Evolutionary conservation across 2,888 invertebrate species (phyloP).

Genomic region (Galerucella calmariensis): DNA sequence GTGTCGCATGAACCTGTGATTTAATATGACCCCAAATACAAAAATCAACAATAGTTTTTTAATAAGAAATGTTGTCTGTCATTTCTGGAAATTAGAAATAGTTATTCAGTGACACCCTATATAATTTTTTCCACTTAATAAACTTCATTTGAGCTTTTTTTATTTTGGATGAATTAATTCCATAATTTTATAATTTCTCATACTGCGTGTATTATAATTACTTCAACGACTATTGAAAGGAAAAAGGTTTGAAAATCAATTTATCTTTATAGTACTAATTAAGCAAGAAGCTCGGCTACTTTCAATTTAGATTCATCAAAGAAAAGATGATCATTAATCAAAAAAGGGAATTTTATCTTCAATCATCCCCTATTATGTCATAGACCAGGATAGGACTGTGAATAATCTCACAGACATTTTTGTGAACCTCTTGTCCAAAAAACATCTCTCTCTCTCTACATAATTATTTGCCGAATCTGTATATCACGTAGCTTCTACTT

Average conservation of each 20-base stretch:
- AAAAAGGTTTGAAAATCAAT: conserved; percentile 20
- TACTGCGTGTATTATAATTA: conserved; percentile 6
- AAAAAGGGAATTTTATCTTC: conserved; percentile 25
- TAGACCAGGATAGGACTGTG: background rate
- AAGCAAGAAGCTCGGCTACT: conserved; percentile 27
- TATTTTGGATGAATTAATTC: background rate
- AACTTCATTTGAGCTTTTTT: no score
- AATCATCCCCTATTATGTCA: conserved; percentile 4
- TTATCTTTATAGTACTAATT: conserved; percentile 32
- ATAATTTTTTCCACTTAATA: no score
- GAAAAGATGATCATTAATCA: conserved; percentile 29
- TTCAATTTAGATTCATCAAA: conserved; percentile 32
- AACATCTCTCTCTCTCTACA: no score
- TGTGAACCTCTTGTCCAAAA: no score
- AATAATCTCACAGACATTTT: background rate
- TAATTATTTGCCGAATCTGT: no score
- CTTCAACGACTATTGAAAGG: conserved; percentile 2
- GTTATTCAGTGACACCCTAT: no score
- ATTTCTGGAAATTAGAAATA: no score
- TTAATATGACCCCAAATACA: no score
- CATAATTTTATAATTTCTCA: conserved; percentile 6
- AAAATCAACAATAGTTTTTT: no score
- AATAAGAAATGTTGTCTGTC: no score
- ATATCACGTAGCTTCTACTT: no score
- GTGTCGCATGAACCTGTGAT: no score